phyloP scores from a whole-genome alignment of 2,888 invertebrate genomes.

The Desoria tigrina region DNA sequence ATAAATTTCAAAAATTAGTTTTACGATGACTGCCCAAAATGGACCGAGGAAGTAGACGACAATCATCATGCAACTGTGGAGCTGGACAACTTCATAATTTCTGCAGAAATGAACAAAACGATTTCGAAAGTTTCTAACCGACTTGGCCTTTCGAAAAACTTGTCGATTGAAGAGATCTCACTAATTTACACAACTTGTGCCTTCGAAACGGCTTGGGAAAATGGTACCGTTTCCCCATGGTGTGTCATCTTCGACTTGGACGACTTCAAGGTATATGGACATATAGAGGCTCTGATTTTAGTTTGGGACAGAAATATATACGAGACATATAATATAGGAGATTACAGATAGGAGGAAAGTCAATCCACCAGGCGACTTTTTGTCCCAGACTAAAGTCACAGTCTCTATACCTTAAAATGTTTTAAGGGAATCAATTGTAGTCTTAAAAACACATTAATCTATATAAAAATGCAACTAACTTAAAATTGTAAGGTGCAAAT shows the following conservation, averaged over 20 bases:
- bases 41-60: conserved; percentile 69
- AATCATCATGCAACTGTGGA: conserved; percentile 65
- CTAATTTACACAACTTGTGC: conserved; percentile 74
- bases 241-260: conserved; percentile 70
- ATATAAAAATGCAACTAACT: too few relatives aligned
- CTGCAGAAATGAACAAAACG: conserved; percentile 63
- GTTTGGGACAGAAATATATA: too few relatives aligned
- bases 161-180: conserved; percentile 62
- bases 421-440: too few relatives aligned
- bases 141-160: conserved; percentile 63
- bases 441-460: too few relatives aligned
- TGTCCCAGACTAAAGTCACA: too few relatives aligned
- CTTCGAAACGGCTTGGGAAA: conserved; percentile 79
- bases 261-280: conserved; percentile 60
- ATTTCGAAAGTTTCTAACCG: conserved; percentile 64
- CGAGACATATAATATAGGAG: too few relatives aligned
- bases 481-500: too few relatives aligned
- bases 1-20: conserved; percentile 61
- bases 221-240: conserved; percentile 71
- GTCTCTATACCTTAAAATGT: too few relatives aligned
- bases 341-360: too few relatives aligned
- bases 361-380: too few relatives aligned
- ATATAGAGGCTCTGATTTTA: too few relatives aligned
- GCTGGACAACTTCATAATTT: conserved; percentile 62
- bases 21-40: conserved; percentile 73